Base-by-base conservation (phyloP, 2,113 vertebrate species). In the Catharus bicknelli region DNA sequence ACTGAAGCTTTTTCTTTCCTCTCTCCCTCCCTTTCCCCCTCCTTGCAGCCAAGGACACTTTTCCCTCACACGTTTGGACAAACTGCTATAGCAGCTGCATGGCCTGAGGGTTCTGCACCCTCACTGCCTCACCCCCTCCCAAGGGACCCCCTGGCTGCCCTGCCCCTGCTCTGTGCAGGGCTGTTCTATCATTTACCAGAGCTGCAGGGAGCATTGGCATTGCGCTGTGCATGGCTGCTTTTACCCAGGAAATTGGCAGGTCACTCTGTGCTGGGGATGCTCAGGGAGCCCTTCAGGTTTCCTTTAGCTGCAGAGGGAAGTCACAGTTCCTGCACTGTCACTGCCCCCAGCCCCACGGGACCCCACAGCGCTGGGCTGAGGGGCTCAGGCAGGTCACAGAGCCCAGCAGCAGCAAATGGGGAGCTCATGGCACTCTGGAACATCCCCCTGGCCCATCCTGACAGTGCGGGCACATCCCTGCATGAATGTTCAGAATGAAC, bases 21-120 rank as follows among this genome's bases (percentile, higher is more conserved):
- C 38, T 23, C 20, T 45, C 10, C 10, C 16, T 32, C n/a, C 5
- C 4, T 5, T 34, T 5, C 2, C 1, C 3, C 5, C 1, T 40
- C 5, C 17, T 15, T 23, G 47, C 66, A 67, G 69, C 30, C 4
- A 16, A 22, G 30, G 22, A 29, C 18, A 3, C 16, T 45, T 59
- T 19, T 16, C 8, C 29, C 47, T 70, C 45, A 11, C 50, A 19
- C 5, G 2, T 40, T 54, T 27, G 51, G 29, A 73, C 32, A 20
- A 26, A 20, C 20, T 29, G 9, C 26, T 16, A 17, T 0, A 34
- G 11, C 1, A 10, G 30, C 30, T 36, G 2, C 5, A 2, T 32
- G 74, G 6, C 50, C 32, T 3, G n/a, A 48, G 40, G 5, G 2
- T n/a, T 48, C 57, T 51, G 34, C 5, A 0, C n/a, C 64, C 32